Evolutionary conservation across 2,888 invertebrate genomes (phyloP).

Genomic region (Tyria jacobaeae): DNA sequence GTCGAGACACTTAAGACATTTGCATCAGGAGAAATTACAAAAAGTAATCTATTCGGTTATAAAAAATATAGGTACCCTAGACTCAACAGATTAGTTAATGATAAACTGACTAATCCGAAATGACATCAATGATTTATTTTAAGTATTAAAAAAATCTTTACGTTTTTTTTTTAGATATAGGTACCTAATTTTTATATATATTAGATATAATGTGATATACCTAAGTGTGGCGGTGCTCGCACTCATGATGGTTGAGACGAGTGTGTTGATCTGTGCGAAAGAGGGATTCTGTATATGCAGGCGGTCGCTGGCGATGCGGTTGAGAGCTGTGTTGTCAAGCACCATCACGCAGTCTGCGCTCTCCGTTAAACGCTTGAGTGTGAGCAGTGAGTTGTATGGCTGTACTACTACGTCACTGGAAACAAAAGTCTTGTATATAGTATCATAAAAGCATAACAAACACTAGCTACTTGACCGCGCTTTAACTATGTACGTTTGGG

Average conservation of each 20-base stretch:
- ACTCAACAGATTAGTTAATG: no score
- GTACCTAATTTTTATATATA: no score
- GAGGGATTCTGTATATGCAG: slow-evolving; percentile 98
- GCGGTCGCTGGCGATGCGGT: slow-evolving; percentile 96
- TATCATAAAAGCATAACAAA: not conserved
- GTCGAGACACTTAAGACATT: no score
- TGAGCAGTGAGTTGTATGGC: slow-evolving; percentile 98
- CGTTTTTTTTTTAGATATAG: no score
- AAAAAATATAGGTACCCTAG: no score
- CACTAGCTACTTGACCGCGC: not conserved
- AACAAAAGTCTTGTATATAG: not conserved
- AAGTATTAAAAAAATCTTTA: no score
- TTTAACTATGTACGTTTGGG: no score
- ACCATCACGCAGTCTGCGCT: slow-evolving; percentile 99
- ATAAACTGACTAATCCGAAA: no score
- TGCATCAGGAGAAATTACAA: no score
- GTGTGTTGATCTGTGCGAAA: slow-evolving; percentile 98
- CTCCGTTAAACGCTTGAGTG: slow-evolving; percentile 96
- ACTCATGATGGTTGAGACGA: slow-evolving; percentile 99
- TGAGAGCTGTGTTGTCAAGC: slow-evolving; percentile 98
- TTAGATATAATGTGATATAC: no score
- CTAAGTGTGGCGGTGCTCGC: slow-evolving; percentile 98
- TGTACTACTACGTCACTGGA: slow-evolving; percentile 97
- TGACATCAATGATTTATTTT: no score
- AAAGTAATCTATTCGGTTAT: no score